Base-by-base conservation (phyloP, 1,140 invertebrate genomes). In the Caenorhabditis briggsae region DNA sequence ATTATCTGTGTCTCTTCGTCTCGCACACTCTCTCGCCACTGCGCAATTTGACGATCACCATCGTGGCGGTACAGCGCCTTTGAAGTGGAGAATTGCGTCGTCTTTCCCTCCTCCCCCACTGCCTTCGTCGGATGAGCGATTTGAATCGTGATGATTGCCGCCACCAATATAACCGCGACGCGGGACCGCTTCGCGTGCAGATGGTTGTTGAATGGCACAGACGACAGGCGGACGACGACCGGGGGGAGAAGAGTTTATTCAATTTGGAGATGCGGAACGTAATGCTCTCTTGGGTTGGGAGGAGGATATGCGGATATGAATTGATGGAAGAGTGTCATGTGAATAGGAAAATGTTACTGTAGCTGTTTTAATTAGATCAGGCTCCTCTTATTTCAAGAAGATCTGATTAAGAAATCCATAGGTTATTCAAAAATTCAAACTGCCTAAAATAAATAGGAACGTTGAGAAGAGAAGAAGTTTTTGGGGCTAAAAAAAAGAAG, bases 91-190 rank as follows among this genome's bases (percentile, higher is more conserved):
- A 78, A 78, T 78, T 78, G 70, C 70, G 70, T 78, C 12, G 70
- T 78, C 46, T n/a, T 6, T 41, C 43, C 70, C 9, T 78, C 70
- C 50, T 78, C 33, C 33, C 33, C 33, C 33, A 33, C 18, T 33
- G 9, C 9, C 70, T 43, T 16, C 46, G 64, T 20, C 11, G 23
- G 18, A 25, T 64, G 20, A 46, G 23, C 70, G 70, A 78, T 78
- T 78, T 50, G 70, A 78, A 78, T 78, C 46, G 70, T 23, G 46
- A 78, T 78, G 70, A 78, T 78, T 78, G 70, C 70, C 70, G 70
- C 70, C 70, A 53, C 70, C 23, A 78, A 78, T 50, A 78, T 53
- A 43, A 78, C 70, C 70, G 70, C 70, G 70, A 50, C 70, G 70
- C 70, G 46, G 46, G 70, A 53, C 70, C 46, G 70, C 70, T 78